Evolutionary conservation across 2,888 invertebrate genomes (phyloP), one percentile per base, ranked within the genome.

Genomic region (Lagria hirta): DNA sequence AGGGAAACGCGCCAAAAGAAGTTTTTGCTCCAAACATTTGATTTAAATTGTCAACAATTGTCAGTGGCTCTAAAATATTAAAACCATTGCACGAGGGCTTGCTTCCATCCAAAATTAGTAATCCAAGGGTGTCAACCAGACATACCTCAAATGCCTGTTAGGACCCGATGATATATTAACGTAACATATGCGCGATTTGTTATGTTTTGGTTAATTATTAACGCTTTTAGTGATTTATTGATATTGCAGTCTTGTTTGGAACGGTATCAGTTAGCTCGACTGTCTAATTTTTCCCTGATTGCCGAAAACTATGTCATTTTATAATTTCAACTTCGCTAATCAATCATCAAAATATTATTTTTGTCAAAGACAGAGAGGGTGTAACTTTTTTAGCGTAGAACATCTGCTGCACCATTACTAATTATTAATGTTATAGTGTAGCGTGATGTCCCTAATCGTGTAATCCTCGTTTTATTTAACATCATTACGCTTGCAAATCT

Each of bases 371-470:
- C n/a, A n/a, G n/a, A n/a, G n/a, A n/a, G n/a, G n/a, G n/a, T n/a
- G n/a, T 36, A 27, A 28, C 15, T 65, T 65, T 66, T 66, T 65
- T 64, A 62, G 51, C 55, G 57, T 56, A 56, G 54, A 64, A 65
- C 66, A 67, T 66, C 65, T 67, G 65, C 64, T 63, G 57, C 62
- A 52, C 45, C 40, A 16, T 21, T 24, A 23, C 35, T 34, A 43
- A 36, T 34, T 41, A 20, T 33, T n/a, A n/a, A n/a, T 35, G 37
- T 35, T 41, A 43, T 34, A 36, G 40, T 38, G 38, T 23, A 34
- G 17, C 34, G 26, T 29, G 42, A 28, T 38, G 41, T 29, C 55
- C 51, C 47, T 57, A 52, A 54, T 51, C 52, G 38, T 35, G 46
- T 55, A 55, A 57, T 51, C 52, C 51, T 48, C 41, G 42, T 43